Percentiles rank a stretch among this genome's conserved stretches.
phyloP scores from a whole-genome alignment of 23 tunicate species.

The Clavelina lepadiformis region DNA sequence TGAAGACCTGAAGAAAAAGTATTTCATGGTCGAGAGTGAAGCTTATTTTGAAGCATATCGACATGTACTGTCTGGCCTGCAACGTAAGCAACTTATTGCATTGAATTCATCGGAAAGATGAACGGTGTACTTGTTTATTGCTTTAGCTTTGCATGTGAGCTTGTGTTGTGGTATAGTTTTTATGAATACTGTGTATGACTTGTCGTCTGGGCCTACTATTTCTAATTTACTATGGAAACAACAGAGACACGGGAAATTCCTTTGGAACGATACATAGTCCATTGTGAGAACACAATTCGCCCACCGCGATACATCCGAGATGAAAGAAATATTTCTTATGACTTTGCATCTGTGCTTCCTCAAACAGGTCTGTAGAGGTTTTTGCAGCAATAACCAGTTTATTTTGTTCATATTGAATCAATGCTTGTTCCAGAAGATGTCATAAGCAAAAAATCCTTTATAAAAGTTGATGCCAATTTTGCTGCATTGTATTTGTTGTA shows the following conservation, averaged over 20 bases:
- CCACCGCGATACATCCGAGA: slow-evolving; percentile 53
- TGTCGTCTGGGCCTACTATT: background rate
- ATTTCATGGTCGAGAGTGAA: slow-evolving; percentile 90
- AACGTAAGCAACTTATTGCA: slow-evolving; percentile 31
- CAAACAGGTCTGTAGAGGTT: no score
- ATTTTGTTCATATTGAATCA: background rate
- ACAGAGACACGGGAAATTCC: slow-evolving; percentile 57
- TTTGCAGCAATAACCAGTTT: no score
- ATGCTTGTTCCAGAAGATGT: no score
- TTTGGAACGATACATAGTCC: slow-evolving; percentile 37
- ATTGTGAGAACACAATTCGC: slow-evolving; percentile 24
- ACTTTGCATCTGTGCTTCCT: slow-evolving; percentile 44
- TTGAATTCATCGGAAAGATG: background rate
- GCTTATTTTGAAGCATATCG: slow-evolving; percentile 95
- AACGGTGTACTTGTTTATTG: background rate
- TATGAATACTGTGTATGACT: background rate
- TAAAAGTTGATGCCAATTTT: no score
- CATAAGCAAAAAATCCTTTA: no score
- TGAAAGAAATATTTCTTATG: slow-evolving; percentile 21
- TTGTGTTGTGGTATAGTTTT: background rate
- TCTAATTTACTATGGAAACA: background rate
- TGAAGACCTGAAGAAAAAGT: slow-evolving; percentile 57
- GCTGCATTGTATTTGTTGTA: no score
- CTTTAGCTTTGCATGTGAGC: background rate
- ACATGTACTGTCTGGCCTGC: slow-evolving; percentile 70